These are phyloP conservation scores for Ridgeia piscesae DNA, from an alignment of 1,140 invertebrate genomes.

Conservation along the genomic window DNA sequence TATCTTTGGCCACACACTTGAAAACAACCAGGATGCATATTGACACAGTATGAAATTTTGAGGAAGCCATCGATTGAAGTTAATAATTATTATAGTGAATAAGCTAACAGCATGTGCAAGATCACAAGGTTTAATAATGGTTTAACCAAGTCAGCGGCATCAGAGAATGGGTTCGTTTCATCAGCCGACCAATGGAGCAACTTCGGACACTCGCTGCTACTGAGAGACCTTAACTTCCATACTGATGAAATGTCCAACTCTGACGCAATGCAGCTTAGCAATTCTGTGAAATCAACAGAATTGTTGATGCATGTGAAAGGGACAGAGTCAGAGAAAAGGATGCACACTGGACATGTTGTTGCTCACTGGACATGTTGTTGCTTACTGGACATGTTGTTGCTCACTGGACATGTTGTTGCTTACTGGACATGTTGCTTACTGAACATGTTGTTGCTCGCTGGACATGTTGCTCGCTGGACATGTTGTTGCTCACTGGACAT, in stretches of 20 bases:
- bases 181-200: background rate
- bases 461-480: no score
- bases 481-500: no score
- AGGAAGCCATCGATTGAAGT: background rate
- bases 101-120: background rate
- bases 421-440: no score
- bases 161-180: background rate
- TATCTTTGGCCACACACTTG: background rate
- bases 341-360: background rate
- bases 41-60: background rate
- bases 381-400: no score
- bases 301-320: background rate
- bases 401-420: no score
- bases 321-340: background rate
- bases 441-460: no score
- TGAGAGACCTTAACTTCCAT: background rate
- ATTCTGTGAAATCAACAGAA: background rate
- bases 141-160: background rate
- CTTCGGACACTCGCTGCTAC: background rate
- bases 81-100: background rate
- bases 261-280: background rate
- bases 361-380: no score
- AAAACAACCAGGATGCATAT: background rate
- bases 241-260: background rate
- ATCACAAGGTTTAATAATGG: background rate